A percentile compares a stretch with the other conserved stretches of the same genome.
These are phyloP conservation scores for Neria commutata DNA, from an alignment of 2,888 invertebrate genomes.

Conservation along the genomic window DNA sequence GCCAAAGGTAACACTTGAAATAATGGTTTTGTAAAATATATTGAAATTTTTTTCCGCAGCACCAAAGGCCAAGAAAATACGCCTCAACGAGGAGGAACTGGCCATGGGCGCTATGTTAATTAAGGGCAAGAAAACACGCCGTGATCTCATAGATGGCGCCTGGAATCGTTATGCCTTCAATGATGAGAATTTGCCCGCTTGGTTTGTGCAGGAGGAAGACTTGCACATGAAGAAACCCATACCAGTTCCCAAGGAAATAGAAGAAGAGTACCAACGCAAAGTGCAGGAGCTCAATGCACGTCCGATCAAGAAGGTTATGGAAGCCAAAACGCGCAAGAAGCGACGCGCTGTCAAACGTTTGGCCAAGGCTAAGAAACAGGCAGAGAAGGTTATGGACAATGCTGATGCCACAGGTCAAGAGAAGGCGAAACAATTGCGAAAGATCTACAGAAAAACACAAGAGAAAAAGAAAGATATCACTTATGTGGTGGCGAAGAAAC, in stretches of 20 bases:
- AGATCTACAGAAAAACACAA: conserved; percentile 89
- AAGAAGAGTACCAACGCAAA: conserved; percentile 83
- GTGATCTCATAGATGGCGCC: conserved; percentile 87
- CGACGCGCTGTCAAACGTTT: conserved; percentile 82
- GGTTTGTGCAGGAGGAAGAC: conserved; percentile 95
- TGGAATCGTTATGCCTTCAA: conserved; percentile 95
- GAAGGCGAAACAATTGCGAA: conserved; percentile 89
- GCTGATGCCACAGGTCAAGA: conserved; percentile 89
- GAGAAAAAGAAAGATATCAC: conserved; percentile 88
- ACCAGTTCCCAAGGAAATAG: conserved; percentile 84
- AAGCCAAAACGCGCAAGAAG: conserved; percentile 98
- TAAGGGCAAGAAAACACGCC: conserved; percentile 85
- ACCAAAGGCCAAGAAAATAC: conserved; percentile 66
- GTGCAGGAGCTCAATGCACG: conserved; percentile 87
- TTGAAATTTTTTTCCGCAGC: conserved; percentile 24
- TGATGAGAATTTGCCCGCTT: conserved; percentile 89
- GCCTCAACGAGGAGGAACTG: conserved; percentile 84
- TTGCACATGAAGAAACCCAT: conserved; percentile 84
- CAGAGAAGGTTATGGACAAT: conserved; percentile 91
- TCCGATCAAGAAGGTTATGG: conserved; percentile 96
- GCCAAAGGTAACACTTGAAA: conserved; percentile 38
- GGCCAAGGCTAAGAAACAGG: conserved; percentile 94
- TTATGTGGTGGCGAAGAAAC: conserved; percentile 94
- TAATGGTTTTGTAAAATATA: too few species aligned
- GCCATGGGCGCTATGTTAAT: conserved; percentile 92